Percentiles rank a stretch among this genome's conserved stretches.
These are phyloP conservation scores for Argyra leucocephala DNA, from an alignment of 2,888 invertebrate genomes.

Conservation along the genomic window DNA sequence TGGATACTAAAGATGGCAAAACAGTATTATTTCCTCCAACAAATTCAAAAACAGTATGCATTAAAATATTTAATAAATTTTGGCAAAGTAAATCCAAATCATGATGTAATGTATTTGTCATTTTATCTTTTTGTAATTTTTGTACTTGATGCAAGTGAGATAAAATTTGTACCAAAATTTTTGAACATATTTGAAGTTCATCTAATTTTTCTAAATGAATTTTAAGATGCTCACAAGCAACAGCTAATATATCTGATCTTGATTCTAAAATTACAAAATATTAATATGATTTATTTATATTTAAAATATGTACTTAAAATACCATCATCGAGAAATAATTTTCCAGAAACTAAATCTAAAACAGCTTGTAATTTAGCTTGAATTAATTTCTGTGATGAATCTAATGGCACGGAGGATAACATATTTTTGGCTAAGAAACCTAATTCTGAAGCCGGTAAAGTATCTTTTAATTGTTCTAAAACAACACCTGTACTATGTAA, in stretches of 20 bases:
- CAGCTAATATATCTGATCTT: slow-evolving; percentile 68
- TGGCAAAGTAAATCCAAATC: slow-evolving; percentile 76
- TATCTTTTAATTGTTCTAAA: slow-evolving; percentile 68
- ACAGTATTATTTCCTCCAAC: slow-evolving; percentile 68
- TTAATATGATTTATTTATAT: neutral
- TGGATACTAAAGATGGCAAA: slow-evolving; percentile 68
- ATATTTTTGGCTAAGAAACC: slow-evolving; percentile 70
- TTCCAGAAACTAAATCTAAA: slow-evolving; percentile 66
- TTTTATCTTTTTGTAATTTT: slow-evolving; percentile 45
- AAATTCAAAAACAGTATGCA: slow-evolving; percentile 73
- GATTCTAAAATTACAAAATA: slow-evolving; percentile 54
- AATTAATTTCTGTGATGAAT: slow-evolving; percentile 55
- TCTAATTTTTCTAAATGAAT: slow-evolving; percentile 72
- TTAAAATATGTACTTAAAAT: slow-evolving; percentile 19
- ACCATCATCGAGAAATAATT: slow-evolving; percentile 65
- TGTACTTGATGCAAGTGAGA: slow-evolving; percentile 47
- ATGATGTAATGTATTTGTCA: slow-evolving; percentile 50
- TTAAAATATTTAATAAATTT: slow-evolving; percentile 70
- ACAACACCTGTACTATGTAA: slow-evolving; percentile 74
- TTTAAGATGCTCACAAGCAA: slow-evolving; percentile 76
- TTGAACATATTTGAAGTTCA: slow-evolving; percentile 73
- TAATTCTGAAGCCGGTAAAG: slow-evolving; percentile 64
- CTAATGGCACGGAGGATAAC: slow-evolving; percentile 57
- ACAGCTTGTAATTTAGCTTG: slow-evolving; percentile 76
- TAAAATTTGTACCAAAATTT: slow-evolving; percentile 78